Conservation (phyloP, 1,140 invertebrate species). For the Lucilia cuprina region DNA sequence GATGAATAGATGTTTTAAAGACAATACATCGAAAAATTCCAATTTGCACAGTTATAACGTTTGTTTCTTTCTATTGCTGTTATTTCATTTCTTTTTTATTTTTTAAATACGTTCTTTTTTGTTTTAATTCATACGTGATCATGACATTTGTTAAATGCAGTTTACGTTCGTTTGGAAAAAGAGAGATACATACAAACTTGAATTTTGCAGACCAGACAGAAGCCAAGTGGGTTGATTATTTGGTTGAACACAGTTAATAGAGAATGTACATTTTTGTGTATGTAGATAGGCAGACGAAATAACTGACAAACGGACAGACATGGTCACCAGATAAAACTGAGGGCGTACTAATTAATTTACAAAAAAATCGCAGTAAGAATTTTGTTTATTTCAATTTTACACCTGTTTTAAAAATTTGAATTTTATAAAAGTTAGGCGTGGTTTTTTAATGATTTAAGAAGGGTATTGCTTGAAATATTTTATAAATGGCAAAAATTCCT, state of each 20-base stretch:
- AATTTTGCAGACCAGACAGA: neutral
- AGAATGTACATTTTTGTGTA: too few species aligned
- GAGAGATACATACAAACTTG: neutral
- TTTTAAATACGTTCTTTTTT: neutral
- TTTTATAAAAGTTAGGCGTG: neutral
- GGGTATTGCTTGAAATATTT: neutral
- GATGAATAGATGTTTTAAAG: too few species aligned
- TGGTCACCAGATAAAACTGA: neutral
- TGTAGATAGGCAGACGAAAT: too few species aligned
- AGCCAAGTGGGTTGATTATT: neutral
- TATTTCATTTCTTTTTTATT: neutral
- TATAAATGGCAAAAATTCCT: too few species aligned
- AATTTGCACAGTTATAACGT: conserved; percentile 26
- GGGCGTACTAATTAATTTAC: neutral
- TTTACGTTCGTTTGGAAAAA: neutral
- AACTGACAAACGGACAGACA: neutral
- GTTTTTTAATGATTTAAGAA: neutral
- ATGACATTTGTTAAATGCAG: neutral
- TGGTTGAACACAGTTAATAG: neutral
- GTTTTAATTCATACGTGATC: neutral
- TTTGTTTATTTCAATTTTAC: neutral
- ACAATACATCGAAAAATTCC: neutral
- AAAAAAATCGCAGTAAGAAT: neutral
- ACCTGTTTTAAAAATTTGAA: neutral
- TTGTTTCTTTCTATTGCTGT: conserved; percentile 16